phyloP scores from a whole-genome alignment of 2,888 invertebrate species.

The Linnaemya vulpina region DNA sequence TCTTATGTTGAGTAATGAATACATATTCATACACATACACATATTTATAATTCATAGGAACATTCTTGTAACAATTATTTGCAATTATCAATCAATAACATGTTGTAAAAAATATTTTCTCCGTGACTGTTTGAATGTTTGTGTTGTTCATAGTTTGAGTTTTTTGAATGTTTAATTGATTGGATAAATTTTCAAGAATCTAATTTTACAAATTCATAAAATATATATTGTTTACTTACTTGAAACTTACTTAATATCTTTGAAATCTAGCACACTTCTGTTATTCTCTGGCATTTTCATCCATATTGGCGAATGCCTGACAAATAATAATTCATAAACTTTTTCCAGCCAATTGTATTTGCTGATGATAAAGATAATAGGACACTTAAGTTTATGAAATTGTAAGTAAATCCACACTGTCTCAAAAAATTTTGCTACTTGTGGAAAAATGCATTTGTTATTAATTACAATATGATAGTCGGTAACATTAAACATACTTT shows the following conservation, averaged over 20 bases:
- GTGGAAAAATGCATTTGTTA: too few species aligned
- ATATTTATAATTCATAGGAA: conserved; percentile 36
- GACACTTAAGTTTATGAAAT: conserved; percentile 19
- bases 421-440: conserved; percentile 33
- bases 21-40: neutral
- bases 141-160: conserved; percentile 2
- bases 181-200: conserved; percentile 61
- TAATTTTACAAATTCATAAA: conserved; percentile 62
- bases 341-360: conserved; percentile 48
- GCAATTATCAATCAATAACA: conserved; percentile 48
- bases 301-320: conserved; percentile 50
- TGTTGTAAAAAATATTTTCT: conserved; percentile 21
- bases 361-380: conserved; percentile 29
- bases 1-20: neutral
- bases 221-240: conserved; percentile 64
- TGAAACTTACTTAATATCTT: conserved; percentile 46
- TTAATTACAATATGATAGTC: too few species aligned
- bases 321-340: conserved; percentile 39
- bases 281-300: conserved; percentile 19
- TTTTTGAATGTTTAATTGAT: conserved; percentile 46
- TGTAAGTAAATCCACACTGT: neutral
- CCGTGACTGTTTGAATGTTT: neutral
- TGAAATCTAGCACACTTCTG: conserved; percentile 35
- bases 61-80: conserved; percentile 53
- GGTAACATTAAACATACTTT: too few species aligned